Evolutionary conservation across 2,797 vertebrate species (phyloP), one percentile per base, ranked within the genome.

Genomic region (Acrossocheilus fasciatus): DNA sequence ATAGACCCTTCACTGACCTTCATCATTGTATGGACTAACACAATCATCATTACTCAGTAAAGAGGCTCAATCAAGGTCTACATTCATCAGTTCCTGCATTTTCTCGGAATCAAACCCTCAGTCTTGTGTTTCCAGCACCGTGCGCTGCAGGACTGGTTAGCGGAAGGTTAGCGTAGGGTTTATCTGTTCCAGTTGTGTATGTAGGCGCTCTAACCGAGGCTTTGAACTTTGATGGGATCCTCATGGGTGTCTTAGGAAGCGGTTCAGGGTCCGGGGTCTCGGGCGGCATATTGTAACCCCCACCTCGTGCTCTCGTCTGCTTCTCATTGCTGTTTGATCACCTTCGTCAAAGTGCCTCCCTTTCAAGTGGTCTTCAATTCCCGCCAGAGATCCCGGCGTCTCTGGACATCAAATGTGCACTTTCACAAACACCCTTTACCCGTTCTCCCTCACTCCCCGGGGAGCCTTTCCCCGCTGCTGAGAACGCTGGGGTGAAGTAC

Each of bases 351-450:
- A 89, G 77, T 68, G 80, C 66, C 86, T 74, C 76, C 74, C 89
- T 90, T 91, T 92, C 85, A 90, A 88, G 86, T 89, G 84, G 52
- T 70, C 78, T 90, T 87, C 88, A 87, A 87, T 89, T 90, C 86
- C 87, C 83, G 81, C 83, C 87, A 86, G 88, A 89, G 87, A 81
- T 83, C 81, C 75, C 23, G 73, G 18, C 14, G n/a, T 83, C 36
- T 82, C 72, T 64, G 84, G 83, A 88, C 87, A 90, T 90, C 87
- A 91, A 86, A 89, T 88, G 70, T 69, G 26, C 80, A 34, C 82
- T 88, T 90, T 88, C 64, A 81, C 47, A 84, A 73, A 78, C 81
- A 84, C 69, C 62, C 45, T 68, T 64, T 39, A 14, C 57, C 70
- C 26, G 62, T 64, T 54, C 85, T 72, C 45, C 83, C 80, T 68